Evolutionary conservation across 2,888 invertebrate genomes (phyloP).

Genomic region (Noctua janthe): DNA sequence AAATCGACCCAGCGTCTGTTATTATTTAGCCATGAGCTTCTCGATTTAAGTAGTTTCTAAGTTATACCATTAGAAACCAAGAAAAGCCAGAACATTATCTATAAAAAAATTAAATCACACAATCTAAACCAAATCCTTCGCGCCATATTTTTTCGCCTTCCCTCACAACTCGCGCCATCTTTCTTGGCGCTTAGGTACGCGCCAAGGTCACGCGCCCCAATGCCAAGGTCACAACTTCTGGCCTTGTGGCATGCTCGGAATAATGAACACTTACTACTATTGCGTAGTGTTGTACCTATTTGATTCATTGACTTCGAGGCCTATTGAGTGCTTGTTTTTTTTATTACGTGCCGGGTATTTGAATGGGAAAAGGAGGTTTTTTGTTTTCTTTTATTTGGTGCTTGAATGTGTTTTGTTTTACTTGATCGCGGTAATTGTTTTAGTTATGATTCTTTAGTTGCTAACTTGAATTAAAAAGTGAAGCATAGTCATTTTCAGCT

Average conservation of each 20-base stretch:
- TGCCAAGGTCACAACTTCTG: conserved; percentile 69
- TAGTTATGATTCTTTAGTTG: background rate
- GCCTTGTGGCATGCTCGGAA: conserved; percentile 66
- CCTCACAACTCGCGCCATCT: conserved; percentile 28
- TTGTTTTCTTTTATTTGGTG: conserved; percentile 17
- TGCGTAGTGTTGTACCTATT: conserved; percentile 34
- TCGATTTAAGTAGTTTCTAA: background rate
- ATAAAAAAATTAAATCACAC: background rate
- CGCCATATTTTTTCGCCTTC: conserved; percentile 34
- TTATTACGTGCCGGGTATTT: conserved; percentile 32
- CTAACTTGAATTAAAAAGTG: background rate
- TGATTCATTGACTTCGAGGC: conserved; percentile 52
- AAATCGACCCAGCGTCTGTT: background rate
- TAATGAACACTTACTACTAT: conserved; percentile 61
- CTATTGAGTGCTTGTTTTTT: conserved; percentile 25
- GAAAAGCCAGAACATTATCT: background rate
- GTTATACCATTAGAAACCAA: background rate
- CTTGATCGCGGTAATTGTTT: background rate
- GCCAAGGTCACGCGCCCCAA: conserved; percentile 63
- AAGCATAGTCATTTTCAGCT: background rate
- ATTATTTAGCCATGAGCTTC: background rate
- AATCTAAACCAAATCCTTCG: background rate
- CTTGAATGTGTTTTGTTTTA: conserved; percentile 1
- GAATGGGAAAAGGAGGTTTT: conserved; percentile 4
- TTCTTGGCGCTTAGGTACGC: conserved; percentile 35